Percentiles rank a stretch among this genome's conserved stretches.
These are phyloP conservation scores for Darevskia nairensis DNA, from an alignment of 2,797 vertebrate genomes.

Conservation along the genomic window DNA sequence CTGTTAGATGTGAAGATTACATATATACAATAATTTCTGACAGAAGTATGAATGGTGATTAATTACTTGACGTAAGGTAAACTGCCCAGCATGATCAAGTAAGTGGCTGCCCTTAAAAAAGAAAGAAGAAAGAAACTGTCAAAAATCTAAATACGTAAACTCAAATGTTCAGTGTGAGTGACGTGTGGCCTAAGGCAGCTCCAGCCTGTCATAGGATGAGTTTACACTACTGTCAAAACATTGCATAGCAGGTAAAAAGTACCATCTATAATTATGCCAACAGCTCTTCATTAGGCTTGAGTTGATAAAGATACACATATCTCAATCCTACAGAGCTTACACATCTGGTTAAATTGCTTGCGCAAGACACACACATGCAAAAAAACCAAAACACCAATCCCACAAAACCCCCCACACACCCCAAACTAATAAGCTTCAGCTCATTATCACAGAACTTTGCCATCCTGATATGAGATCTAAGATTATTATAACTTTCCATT, in stretches of 20 bases:
- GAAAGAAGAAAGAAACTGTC: neutral
- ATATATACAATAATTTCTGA: neutral
- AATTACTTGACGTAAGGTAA: neutral
- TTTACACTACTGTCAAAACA: conserved; percentile 25
- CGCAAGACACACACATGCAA: neutral
- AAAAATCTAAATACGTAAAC: conserved; percentile 10
- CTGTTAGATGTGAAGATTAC: neutral
- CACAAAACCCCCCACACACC: no score
- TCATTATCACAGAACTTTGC: neutral
- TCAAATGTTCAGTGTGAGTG: conserved; percentile 8
- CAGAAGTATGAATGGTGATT: neutral
- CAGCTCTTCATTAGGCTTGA: neutral
- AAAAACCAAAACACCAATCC: no score
- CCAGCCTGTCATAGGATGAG: neutral
- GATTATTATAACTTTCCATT: neutral
- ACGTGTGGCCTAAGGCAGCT: conserved; percentile 7
- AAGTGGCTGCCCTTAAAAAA: conserved; percentile 18
- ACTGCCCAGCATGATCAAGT: conserved; percentile 3
- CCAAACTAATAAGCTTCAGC: no score
- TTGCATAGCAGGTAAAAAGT: neutral
- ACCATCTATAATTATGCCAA: conserved; percentile 8
- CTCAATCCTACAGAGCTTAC: neutral
- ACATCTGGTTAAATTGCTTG: neutral
- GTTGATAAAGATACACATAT: neutral
- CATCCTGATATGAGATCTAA: neutral